Percentiles rank a stretch among this genome's conserved stretches.
Conservation (phyloP, 2,113 vertebrate species). For the Ceuthmochares aereus region DNA sequence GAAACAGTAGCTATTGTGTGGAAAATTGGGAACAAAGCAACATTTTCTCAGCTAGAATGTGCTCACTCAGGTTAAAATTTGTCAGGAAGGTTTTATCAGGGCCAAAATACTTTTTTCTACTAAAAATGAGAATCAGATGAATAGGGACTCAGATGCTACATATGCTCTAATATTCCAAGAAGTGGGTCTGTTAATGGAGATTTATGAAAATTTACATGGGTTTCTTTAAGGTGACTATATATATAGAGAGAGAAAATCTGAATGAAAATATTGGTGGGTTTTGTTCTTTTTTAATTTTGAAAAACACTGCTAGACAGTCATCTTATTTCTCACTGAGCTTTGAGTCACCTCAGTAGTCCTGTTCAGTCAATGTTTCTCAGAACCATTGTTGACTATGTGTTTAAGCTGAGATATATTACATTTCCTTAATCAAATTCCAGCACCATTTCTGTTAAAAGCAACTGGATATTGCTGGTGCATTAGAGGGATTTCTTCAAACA, state of each 20-base stretch:
- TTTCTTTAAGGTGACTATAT: accelerated
- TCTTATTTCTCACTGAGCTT: accelerated
- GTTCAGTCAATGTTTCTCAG: neutral
- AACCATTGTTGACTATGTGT: accelerated
- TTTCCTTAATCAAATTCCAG: neutral
- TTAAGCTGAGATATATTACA: neutral
- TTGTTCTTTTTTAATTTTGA: too few relatives aligned
- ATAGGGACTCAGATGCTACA: accelerated
- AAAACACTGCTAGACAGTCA: neutral
- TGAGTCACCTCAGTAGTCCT: neutral
- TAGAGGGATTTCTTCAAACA: neutral
- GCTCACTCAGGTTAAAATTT: neutral
- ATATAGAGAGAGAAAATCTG: neutral
- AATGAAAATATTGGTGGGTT: neutral
- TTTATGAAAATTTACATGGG: neutral
- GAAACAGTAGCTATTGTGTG: neutral
- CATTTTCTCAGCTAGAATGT: neutral
- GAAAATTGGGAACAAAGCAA: neutral
- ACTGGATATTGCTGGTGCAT: neutral
- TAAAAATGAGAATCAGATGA: neutral
- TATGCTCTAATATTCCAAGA: accelerated
- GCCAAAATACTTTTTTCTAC: neutral
- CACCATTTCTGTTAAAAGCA: neutral
- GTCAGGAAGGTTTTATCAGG: neutral
- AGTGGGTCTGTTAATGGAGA: neutral